phyloP scores from a whole-genome alignment of 2,888 invertebrate genomes.

The Limnephilus lunatus region DNA sequence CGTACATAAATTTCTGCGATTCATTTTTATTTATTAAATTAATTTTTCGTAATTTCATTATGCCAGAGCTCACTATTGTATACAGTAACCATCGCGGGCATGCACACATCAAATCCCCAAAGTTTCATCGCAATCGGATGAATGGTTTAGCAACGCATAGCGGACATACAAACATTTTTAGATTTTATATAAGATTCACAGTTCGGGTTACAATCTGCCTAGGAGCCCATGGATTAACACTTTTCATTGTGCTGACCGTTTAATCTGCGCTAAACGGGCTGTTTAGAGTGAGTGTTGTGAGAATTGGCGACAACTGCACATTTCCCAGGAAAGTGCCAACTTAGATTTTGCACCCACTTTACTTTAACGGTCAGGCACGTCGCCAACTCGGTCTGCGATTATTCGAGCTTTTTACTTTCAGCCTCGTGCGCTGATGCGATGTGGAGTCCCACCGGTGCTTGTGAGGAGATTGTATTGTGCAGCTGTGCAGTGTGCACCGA shows the following conservation, averaged over 20 bases:
- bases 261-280: constrained; percentile 3
- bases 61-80: no score
- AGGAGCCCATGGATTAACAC: neutral
- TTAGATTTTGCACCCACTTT: constrained; percentile 43
- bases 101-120: no score
- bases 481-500: neutral
- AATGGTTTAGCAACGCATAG: no score
- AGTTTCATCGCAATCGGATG: no score
- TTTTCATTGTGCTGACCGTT: neutral
- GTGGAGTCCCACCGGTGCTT: neutral
- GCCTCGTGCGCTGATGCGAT: constrained; percentile 8
- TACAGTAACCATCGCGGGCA: no score
- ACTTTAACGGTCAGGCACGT: constrained; percentile 10
- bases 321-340: constrained; percentile 40
- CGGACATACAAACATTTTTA: no score
- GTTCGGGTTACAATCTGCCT: neutral
- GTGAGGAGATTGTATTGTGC: neutral
- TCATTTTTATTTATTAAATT: no score
- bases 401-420: constrained; percentile 29
- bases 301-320: constrained; percentile 28
- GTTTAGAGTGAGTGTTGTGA: constrained; percentile 8
- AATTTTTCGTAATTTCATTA: no score
- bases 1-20: no score
- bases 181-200: no score
- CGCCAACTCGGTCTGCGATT: constrained; percentile 8